These are phyloP conservation scores for Lasaia peninsularis DNA, from an alignment of 1,140 invertebrate genomes.

Conservation along the genomic window DNA sequence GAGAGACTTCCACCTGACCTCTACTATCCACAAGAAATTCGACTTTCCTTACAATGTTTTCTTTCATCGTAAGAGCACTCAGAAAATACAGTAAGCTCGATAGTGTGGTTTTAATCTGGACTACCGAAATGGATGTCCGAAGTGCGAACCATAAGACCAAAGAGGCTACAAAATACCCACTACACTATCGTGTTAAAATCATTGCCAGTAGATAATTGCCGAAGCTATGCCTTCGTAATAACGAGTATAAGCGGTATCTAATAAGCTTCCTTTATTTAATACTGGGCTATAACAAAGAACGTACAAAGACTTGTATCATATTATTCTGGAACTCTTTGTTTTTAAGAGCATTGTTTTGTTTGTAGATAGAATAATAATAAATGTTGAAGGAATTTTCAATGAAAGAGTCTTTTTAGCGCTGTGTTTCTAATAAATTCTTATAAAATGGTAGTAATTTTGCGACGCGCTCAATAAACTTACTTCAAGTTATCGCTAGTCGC, in stretches of 20 bases:
- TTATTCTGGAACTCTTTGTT: constrained; percentile 38
- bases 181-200: constrained; percentile 19
- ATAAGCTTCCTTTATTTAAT: constrained; percentile 40
- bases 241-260: constrained; percentile 45
- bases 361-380: constrained; percentile 14
- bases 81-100: too few relatives aligned
- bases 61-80: too few relatives aligned
- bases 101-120: too few relatives aligned
- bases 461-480: too few relatives aligned
- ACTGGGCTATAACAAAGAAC: constrained; percentile 30
- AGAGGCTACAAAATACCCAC: not conserved
- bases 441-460: not conserved
- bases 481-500: too few relatives aligned
- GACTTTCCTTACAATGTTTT: too few relatives aligned
- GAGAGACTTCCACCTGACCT: too few relatives aligned
- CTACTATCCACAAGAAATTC: too few relatives aligned
- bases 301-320: constrained; percentile 33
- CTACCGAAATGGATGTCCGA: too few relatives aligned
- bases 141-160: not conserved
- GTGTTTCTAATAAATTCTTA: not conserved
- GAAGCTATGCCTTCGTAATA: constrained; percentile 35
- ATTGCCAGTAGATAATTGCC: constrained; percentile 43
- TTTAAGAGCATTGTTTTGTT: not conserved
- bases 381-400: constrained; percentile 9
- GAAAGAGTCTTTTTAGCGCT: not conserved